phyloP scores from a whole-genome alignment of 2,113 vertebrate genomes.

The Entomyzon cyanotis region DNA sequence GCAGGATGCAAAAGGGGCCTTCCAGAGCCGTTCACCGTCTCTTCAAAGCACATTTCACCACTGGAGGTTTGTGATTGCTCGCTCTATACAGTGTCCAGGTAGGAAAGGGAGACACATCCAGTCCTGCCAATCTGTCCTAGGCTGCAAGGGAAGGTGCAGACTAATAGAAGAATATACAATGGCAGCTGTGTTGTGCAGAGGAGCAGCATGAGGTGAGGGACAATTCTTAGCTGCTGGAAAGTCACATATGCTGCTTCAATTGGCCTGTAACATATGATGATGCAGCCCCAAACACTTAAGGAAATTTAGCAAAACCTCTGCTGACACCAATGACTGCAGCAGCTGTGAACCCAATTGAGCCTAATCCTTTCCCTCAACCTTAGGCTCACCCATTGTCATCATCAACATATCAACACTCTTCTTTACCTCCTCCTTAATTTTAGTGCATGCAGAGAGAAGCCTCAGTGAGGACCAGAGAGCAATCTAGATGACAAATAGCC shows the following conservation, averaged over 20 bases:
- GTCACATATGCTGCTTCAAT: not conserved
- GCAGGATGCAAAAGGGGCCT: slow-evolving; percentile 76
- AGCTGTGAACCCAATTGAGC: not conserved
- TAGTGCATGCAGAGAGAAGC: not conserved
- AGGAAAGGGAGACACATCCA: not conserved
- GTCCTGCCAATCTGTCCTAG: not conserved
- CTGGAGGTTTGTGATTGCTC: slow-evolving; percentile 62
- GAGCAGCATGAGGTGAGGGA: not conserved
- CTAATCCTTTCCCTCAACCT: not conserved
- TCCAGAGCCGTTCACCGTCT: slow-evolving; percentile 79
- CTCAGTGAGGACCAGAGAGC: not conserved
- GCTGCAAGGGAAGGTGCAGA: not conserved
- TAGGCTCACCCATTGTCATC: not conserved
- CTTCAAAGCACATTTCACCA: slow-evolving; percentile 80
- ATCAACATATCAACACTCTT: not conserved
- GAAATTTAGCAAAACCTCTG: not conserved
- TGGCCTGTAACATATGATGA: not conserved
- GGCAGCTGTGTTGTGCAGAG: not conserved
- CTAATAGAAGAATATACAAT: not conserved
- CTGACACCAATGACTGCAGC: not conserved
- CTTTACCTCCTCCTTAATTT: not conserved
- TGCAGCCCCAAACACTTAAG: not conserved
- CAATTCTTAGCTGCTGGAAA: not conserved
- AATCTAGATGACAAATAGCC: not conserved
- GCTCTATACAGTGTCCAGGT: not conserved